Base-by-base conservation (phyloP, 1,140 invertebrate species). In the Drosophila murphyi region DNA sequence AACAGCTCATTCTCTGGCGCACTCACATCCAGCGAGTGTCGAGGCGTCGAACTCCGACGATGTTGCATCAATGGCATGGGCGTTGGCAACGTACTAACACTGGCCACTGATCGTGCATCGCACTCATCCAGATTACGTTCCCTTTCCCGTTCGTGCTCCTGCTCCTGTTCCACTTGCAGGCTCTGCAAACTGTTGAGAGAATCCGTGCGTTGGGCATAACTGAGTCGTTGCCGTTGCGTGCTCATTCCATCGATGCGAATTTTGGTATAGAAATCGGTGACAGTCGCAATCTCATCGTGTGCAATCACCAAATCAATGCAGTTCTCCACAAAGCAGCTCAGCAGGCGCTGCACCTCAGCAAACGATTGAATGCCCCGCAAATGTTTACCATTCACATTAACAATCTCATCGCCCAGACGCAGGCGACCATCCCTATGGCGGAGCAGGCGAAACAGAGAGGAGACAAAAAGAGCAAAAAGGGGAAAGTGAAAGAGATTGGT, bases 381-480 rank as follows among this genome's bases (percentile, higher is more conserved):
- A 70, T 96, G 94, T 82, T 95, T 95, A 2, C 96, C 96, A 92
- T 97, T 97, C 5, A 97, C 96, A 92, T 97, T 96, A 10, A 97
- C 95, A 63, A 98, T 95, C 93, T 98, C 97, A 93, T 98, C 97
- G 4, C 96, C 96, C 50, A 96, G 94, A 77, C 95, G 94, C 64
- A 98, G 93, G 65, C 96, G 94, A 0, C 96, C 96, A 90, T 97
- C 97, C 92, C 96, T 96, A 75, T 0, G n/a, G 37, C 55, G 20
- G 3, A 20, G 20, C 20, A 20, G 20, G 20, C 20, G 20, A 20
- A 20, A 20, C 20, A 2, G 20, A 20, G 1, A 20, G 20, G 20
- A 20, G 20, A 20, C 20, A 20, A 20, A 20, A 20, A 20, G 20
- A 20, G 20, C 0, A 20, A 0, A 1, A 20, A 20, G 20, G 20